Conservation (phyloP, 2,888 invertebrate species). For the Orthosia cruda region DNA sequence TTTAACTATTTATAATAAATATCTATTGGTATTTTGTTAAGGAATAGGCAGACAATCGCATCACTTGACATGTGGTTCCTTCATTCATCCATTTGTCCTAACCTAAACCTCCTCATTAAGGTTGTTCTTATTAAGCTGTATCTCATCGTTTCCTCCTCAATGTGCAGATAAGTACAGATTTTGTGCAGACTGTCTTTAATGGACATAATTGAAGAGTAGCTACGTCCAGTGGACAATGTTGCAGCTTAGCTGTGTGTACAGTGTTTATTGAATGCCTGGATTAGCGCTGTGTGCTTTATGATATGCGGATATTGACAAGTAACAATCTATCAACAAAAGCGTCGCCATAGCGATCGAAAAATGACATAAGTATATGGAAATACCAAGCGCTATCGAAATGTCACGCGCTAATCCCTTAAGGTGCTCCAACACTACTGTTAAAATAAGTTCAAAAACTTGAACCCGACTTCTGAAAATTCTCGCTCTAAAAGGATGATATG, state of each 20-base stretch:
- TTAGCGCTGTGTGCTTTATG: slow-evolving; percentile 18
- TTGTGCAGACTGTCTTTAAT: slow-evolving; percentile 36
- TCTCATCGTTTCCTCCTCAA: slow-evolving; percentile 11
- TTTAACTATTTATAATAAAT: slow-evolving; percentile 26
- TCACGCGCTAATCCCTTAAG: too few species aligned
- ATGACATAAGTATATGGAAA: too few species aligned
- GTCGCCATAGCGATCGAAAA: too few species aligned
- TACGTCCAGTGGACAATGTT: slow-evolving; percentile 20
- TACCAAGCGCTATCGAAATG: too few species aligned
- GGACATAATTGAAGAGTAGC: slow-evolving; percentile 60
- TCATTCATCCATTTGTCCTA: not conserved
- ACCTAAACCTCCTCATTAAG: not conserved
- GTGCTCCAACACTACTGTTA: too few species aligned
- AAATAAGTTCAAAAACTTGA: too few species aligned
- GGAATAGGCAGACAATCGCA: not conserved
- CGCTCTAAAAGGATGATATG: too few species aligned
- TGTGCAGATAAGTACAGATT: slow-evolving; percentile 10
- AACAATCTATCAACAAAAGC: too few species aligned
- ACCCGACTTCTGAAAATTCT: too few species aligned
- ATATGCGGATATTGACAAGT: not conserved
- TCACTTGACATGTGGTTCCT: not conserved
- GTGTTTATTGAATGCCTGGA: slow-evolving; percentile 25
- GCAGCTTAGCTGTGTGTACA: slow-evolving; percentile 19
- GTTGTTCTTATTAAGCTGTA: slow-evolving; percentile 5
- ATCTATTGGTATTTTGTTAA: slow-evolving; percentile 27